Base-by-base conservation (phyloP, 2,888 invertebrate genomes). In the Minunthozetes semirufus region DNA sequence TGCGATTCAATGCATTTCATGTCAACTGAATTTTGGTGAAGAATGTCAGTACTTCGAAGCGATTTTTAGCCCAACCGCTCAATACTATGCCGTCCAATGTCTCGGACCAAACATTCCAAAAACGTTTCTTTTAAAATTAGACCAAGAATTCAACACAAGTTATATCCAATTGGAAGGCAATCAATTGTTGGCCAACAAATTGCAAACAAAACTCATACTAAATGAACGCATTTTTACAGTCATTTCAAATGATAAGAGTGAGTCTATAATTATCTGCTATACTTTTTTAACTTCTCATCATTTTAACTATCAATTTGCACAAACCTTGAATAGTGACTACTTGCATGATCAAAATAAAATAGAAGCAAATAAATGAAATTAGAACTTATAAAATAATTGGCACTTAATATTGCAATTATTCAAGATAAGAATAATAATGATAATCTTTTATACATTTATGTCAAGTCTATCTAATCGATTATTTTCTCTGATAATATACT, bases 11-110 rank as follows among this genome's bases (percentile, higher is more conserved):
- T 74, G 75, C 46, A 46, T 75, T 42, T 53, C 63, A 29, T 75
- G 75, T 56, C 70, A n/a, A 38, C 19, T 72, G 33, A 11, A 17
- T 11, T 46, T 46, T 42, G 42, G 25, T 42, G 46, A 68, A 22
- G n/a, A n/a, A n/a, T 68, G 68, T 68, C 42, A 68, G n/a, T 68
- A 68, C 15, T 68, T 68, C 22, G 42, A 68, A 15, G 75, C 73
- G 6, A 11, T 42, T 9, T 75, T 76, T 25, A 73, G 76, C 27
- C 82, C 83, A 9, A 88, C 88, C 0, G 87, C 88, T 4, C 87
- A 88, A 25, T 92, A 90, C 85, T 94, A 91, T 82, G 88, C 94
- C 63, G 85, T 95, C 79, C 92, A 93, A 83, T 97, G 97, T 82
- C 85, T 93, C 72, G 97, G 96, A 0, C 96, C 96, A 0, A 90